phyloP scores from a whole-genome alignment of 2,888 invertebrate species.

The Sialis lutaria region DNA sequence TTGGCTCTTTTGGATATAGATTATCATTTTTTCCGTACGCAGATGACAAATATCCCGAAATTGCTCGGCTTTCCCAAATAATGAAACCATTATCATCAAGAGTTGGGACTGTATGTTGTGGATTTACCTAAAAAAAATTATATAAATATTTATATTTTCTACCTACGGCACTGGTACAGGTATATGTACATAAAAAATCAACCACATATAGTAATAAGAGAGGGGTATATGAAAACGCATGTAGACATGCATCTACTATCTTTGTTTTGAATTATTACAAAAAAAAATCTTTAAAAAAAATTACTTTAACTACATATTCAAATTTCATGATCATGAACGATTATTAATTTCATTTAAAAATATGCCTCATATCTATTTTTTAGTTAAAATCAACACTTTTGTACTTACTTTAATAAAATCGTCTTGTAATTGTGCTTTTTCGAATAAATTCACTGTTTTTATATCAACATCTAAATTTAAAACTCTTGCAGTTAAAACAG shows the following conservation, averaged over 20 bases:
- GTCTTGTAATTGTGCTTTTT: slow-evolving; percentile 37
- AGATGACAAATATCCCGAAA: slow-evolving; percentile 40
- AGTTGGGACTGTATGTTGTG: slow-evolving; percentile 50
- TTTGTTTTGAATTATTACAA: not conserved
- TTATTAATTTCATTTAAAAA: not conserved
- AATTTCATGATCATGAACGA: not conserved
- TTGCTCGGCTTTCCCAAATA: slow-evolving; percentile 51
- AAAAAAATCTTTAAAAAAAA: not conserved
- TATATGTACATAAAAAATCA: too few species aligned
- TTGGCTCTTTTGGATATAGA: slow-evolving; percentile 40
- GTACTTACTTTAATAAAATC: slow-evolving; percentile 27
- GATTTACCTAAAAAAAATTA: slow-evolving; percentile 33
- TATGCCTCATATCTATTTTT: not conserved
- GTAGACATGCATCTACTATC: not conserved
- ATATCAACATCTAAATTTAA: slow-evolving; percentile 34
- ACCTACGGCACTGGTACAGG: too few species aligned
- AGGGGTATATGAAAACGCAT: too few species aligned
- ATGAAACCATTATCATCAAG: slow-evolving; percentile 46
- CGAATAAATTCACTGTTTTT: slow-evolving; percentile 34
- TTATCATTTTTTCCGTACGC: slow-evolving; percentile 39
- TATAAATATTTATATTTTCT: not conserved
- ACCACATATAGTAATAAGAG: too few species aligned
- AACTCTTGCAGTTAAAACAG: slow-evolving; percentile 37
- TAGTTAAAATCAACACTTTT: not conserved
- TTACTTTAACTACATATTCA: not conserved